A percentile compares a stretch with the other conserved stretches of the same genome.
These are phyloP conservation scores for Caenorhabditis sinica DNA, from an alignment of 2,888 invertebrate genomes.

Conservation along the genomic window DNA sequence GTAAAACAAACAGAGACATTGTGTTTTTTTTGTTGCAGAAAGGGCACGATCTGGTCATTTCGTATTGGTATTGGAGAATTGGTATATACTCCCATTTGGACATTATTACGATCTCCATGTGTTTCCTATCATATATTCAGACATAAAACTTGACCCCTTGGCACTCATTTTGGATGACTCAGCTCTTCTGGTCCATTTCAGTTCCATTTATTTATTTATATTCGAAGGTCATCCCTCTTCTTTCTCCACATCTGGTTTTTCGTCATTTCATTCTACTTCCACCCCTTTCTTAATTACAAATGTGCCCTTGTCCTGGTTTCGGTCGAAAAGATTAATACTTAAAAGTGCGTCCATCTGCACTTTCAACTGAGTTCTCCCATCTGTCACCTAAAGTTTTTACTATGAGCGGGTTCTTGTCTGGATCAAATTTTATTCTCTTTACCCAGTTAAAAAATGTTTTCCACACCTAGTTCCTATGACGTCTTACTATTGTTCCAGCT, in stretches of 20 bases:
- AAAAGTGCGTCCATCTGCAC: conserved; percentile 35
- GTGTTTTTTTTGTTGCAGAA: conserved; percentile 4
- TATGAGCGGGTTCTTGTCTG: not conserved
- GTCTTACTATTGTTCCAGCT: conserved; percentile 16
- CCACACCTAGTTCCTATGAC: not conserved
- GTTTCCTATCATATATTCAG: not conserved
- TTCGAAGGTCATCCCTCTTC: conserved; percentile 48
- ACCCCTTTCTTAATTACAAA: conserved; percentile 45
- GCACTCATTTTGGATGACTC: conserved; percentile 10
- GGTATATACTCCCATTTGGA: no score
- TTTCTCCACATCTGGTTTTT: conserved; percentile 47
- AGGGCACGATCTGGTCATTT: conserved; percentile 28
- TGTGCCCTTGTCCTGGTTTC: conserved; percentile 52
- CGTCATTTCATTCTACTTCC: not conserved
- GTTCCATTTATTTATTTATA: conserved; percentile 52
- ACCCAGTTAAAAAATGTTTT: not conserved
- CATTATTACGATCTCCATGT: no score
- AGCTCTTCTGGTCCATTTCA: conserved; percentile 21
- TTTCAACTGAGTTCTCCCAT: not conserved
- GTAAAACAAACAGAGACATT: conserved; percentile 24
- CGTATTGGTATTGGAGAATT: not conserved
- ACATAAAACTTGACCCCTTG: not conserved
- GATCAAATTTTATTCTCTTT: no score
- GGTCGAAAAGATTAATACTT: conserved; percentile 24
- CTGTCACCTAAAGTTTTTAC: conserved; percentile 12